These are phyloP conservation scores for Dipodomys spectabilis DNA, from an alignment of 2,113 vertebrate species.

Conservation along the genomic window DNA sequence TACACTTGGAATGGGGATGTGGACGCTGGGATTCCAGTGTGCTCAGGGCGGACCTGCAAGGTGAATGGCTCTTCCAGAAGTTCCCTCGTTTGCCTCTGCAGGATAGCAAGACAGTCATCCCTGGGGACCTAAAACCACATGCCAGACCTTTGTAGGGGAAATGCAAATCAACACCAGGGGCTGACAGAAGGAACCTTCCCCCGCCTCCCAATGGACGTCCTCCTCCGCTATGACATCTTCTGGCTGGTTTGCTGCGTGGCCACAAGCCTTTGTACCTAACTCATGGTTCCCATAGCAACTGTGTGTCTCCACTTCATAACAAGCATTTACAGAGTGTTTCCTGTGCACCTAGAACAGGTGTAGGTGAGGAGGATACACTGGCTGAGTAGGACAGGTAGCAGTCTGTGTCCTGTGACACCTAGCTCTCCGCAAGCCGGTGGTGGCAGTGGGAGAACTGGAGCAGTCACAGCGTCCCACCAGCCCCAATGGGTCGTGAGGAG, in stretches of 20 bases:
- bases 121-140: no score
- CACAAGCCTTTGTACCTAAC: background rate
- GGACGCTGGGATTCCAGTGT: background rate
- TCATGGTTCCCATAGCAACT: background rate
- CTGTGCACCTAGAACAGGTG: background rate
- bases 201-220: no score
- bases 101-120: no score
- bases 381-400: no score
- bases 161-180: no score
- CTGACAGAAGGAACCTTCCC: no score
- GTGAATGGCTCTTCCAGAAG: no score
- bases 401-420: background rate
- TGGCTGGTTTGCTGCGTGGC: accelerated
- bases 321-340: accelerated
- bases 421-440: accelerated
- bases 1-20: no score
- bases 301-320: no score
- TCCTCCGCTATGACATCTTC: background rate
- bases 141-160: no score
- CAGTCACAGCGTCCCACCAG: no score
- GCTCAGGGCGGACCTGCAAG: accelerated
- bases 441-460: background rate
- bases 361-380: no score
- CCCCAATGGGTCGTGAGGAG: background rate
- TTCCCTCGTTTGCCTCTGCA: background rate